A percentile compares a stretch with the other conserved stretches of the same genome.
These are phyloP conservation scores for Thalassophryne amazonica DNA, from an alignment of 2,797 vertebrate species.

Conservation along the genomic window DNA sequence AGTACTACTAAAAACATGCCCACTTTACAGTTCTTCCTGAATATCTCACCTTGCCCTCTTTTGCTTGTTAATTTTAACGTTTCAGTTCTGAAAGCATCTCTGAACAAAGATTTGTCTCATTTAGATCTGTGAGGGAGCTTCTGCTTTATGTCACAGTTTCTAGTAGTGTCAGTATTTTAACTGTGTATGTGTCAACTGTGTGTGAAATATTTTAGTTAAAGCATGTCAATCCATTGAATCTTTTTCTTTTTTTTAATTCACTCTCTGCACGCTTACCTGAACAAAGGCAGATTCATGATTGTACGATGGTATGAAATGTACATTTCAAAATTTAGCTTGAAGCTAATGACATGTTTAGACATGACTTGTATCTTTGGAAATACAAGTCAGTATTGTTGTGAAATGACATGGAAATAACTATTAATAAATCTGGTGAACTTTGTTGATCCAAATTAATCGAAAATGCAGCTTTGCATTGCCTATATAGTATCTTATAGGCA, in stretches of 20 bases:
- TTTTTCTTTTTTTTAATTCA: too few relatives aligned
- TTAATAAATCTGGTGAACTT: too few relatives aligned
- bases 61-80: background rate
- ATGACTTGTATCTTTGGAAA: background rate
- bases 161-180: constrained; percentile 22
- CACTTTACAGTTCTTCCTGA: background rate
- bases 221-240: too few relatives aligned
- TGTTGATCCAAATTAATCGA: too few relatives aligned
- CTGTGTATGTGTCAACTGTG: too few relatives aligned
- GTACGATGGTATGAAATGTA: background rate
- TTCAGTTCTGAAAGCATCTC: constrained; percentile 1
- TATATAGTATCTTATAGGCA: too few relatives aligned
- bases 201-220: too few relatives aligned
- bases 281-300: background rate
- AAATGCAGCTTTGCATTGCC: too few relatives aligned
- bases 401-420: too few relatives aligned
- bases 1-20: background rate
- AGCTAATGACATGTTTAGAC: background rate
- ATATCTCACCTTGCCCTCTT: background rate
- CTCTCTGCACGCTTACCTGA: too few relatives aligned
- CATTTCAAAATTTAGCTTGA: background rate
- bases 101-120: constrained; percentile 9
- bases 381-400: background rate
- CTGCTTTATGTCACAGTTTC: background rate
- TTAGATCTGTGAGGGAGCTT: background rate